Evolutionary conservation across 37 sponge, comb jelly and placozoan species (phyloP).

Genomic region (Chondrosia reniformis): DNA sequence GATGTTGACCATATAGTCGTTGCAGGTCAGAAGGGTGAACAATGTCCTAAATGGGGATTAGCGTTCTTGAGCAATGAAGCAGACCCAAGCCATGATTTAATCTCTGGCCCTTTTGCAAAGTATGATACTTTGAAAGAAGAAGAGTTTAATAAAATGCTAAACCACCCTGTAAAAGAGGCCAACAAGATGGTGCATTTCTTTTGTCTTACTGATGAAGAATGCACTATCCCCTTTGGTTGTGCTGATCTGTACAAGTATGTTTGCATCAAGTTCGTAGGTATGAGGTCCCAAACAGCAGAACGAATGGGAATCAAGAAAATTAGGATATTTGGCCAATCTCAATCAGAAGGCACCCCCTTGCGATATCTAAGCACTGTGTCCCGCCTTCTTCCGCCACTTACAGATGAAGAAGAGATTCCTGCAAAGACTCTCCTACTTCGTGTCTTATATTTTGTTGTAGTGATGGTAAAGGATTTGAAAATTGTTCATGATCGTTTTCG

Average conservation of each 20-base stretch:
- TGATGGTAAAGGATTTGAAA: constrained; percentile 43
- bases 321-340: constrained; percentile 30
- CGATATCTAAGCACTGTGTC: neutral
- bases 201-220: neutral
- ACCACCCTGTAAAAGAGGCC: neutral
- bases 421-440: constrained; percentile 14
- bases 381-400: neutral
- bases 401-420: neutral
- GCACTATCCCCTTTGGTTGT: neutral
- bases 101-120: neutral
- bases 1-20: neutral
- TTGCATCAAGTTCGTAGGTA: constrained; percentile 7
- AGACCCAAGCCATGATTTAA: neutral
- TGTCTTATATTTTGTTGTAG: constrained; percentile 36
- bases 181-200: neutral
- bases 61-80: neutral
- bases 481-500: neutral
- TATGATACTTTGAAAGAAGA: neutral
- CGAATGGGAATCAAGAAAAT: constrained; percentile 40
- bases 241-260: neutral
- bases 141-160: neutral
- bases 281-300: constrained; percentile 17
- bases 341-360: neutral
- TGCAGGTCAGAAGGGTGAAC: constrained; percentile 10
- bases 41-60: neutral